Conservation (phyloP, 1,140 invertebrate genomes). For the Himalopsyche phryganea region DNA sequence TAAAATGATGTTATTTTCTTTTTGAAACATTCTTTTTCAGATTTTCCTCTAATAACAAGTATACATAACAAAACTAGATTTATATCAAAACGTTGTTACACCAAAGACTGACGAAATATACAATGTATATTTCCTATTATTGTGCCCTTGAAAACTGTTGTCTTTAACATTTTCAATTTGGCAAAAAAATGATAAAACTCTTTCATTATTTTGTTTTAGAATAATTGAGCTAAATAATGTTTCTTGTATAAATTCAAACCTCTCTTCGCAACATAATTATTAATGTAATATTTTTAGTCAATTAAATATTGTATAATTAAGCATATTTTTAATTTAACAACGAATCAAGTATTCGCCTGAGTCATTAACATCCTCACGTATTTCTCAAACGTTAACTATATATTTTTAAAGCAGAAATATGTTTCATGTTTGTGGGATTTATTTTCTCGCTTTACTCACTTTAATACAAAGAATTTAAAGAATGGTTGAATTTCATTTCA, state of each 20-base stretch:
- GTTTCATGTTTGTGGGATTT: no score
- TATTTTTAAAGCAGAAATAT: no score
- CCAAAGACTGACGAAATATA: conserved; percentile 33
- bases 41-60: no score
- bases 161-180: no score
- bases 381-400: conserved; percentile 12
- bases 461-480: no score
- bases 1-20: no score
- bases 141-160: neutral
- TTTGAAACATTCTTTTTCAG: no score
- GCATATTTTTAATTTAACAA: conserved; percentile 22
- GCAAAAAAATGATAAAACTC: neutral
- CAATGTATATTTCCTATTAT: conserved; percentile 24
- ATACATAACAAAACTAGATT: conserved; percentile 11
- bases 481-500: no score
- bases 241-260: neutral
- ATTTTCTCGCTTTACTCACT: no score
- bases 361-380: conserved; percentile 26
- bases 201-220: conserved; percentile 1
- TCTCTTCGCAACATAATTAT: neutral
- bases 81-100: conserved; percentile 18
- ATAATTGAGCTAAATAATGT: neutral
- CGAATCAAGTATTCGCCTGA: conserved; percentile 11
- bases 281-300: conserved; percentile 24
- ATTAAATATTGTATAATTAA: conserved; percentile 16